These are phyloP conservation scores for Anthonomus grandis DNA, from an alignment of 1,140 invertebrate species.

Conservation along the genomic window DNA sequence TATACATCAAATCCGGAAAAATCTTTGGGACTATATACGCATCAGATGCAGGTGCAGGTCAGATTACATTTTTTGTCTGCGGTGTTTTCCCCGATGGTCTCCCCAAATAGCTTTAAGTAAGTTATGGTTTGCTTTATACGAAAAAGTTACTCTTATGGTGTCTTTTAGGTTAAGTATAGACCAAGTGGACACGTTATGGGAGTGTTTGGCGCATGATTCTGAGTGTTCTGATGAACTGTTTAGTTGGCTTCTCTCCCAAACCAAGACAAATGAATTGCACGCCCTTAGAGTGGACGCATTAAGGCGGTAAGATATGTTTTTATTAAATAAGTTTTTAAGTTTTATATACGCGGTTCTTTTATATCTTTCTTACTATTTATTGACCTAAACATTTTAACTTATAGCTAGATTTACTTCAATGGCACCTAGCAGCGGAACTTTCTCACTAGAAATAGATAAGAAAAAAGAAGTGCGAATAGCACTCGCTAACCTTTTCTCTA, in stretches of 20 bases:
- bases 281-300: conserved; percentile 82
- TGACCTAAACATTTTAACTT: no score
- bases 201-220: conserved; percentile 78
- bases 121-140: conserved; percentile 6
- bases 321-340: no score
- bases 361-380: no score
- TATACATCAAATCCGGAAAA: conserved; percentile 51
- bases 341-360: no score
- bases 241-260: conserved; percentile 86
- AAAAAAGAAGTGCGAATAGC: no score
- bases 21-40: conserved; percentile 63
- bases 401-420: no score
- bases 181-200: conserved; percentile 88
- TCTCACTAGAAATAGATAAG: no score
- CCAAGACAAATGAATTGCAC: conserved; percentile 86
- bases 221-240: conserved; percentile 88
- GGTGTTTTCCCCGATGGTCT: conserved; percentile 85
- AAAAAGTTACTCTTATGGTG: background rate
- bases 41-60: conserved; percentile 87
- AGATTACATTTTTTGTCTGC: conserved; percentile 87
- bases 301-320: conserved; percentile 58
- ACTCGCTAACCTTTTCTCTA: no score
- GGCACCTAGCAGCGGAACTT: no score
- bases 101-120: conserved; percentile 80
- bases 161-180: conserved; percentile 72